Percentiles rank a stretch among this genome's conserved stretches.
phyloP scores from a whole-genome alignment of 2,797 vertebrate species.

The Pantherophis alleghaniensis region DNA sequence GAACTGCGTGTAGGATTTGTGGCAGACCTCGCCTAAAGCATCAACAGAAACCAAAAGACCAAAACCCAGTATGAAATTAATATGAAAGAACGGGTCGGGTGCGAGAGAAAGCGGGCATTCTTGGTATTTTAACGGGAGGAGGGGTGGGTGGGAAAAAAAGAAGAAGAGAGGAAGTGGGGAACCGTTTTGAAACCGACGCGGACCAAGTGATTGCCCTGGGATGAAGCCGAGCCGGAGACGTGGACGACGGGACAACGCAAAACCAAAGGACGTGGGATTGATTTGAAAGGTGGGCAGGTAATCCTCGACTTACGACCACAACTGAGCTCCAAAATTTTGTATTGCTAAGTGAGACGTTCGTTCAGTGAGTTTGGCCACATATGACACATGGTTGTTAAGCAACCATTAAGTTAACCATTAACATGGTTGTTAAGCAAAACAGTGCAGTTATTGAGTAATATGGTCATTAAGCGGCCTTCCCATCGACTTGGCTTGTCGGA shows the following conservation, averaged over 20 bases:
- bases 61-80: conserved; percentile 66
- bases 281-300: not conserved
- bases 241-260: not conserved
- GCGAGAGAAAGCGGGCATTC: not conserved
- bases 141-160: not conserved
- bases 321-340: not conserved
- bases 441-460: no score
- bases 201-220: no score
- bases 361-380: no score
- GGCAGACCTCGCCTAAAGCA: conserved; percentile 84
- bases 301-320: not conserved
- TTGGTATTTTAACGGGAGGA: not conserved
- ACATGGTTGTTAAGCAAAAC: no score
- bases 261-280: not conserved
- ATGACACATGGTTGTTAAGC: no score
- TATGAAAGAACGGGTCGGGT: not conserved
- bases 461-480: no score
- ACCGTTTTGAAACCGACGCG: not conserved
- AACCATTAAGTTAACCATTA: no score
- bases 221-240: not conserved
- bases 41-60: conserved; percentile 68
- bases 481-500: no score
- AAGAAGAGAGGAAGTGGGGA: not conserved
- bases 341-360: no score
- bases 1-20: conserved; percentile 86